phyloP scores from a whole-genome alignment of 2,113 vertebrate genomes.

The Chamaetylas fuelleborni region DNA sequence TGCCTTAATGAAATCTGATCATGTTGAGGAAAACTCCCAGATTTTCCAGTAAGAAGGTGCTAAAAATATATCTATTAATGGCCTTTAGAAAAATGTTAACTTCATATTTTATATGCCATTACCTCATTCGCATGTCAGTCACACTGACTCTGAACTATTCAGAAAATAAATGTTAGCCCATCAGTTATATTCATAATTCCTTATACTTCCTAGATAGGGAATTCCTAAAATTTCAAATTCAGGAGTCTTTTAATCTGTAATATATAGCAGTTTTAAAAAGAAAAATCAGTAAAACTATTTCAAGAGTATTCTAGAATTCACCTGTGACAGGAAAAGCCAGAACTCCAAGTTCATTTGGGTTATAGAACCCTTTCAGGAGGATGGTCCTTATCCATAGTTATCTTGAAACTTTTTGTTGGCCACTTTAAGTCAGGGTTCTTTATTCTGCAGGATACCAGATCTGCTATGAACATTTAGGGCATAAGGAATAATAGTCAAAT shows the following conservation, averaged over 20 bases:
- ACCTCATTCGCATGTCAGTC: neutral
- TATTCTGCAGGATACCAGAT: neutral
- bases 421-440: neutral
- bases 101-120: neutral
- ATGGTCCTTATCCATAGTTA: accelerated
- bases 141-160: neutral
- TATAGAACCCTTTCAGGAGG: neutral
- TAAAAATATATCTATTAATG: neutral
- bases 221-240: neutral
- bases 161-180: neutral
- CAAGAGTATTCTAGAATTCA: neutral
- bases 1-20: neutral
- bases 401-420: neutral
- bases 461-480: neutral
- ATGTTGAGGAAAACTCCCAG: neutral
- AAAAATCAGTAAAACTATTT: neutral
- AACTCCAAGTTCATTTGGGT: neutral
- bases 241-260: neutral
- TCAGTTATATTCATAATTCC: neutral
- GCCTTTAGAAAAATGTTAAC: neutral
- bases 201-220: neutral
- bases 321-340: neutral
- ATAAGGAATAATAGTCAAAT: neutral
- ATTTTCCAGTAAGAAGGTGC: neutral
- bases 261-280: neutral